Evolutionary conservation across 1,140 invertebrate species (phyloP).

Genomic region (Aphaenogaster ashmeadi): DNA sequence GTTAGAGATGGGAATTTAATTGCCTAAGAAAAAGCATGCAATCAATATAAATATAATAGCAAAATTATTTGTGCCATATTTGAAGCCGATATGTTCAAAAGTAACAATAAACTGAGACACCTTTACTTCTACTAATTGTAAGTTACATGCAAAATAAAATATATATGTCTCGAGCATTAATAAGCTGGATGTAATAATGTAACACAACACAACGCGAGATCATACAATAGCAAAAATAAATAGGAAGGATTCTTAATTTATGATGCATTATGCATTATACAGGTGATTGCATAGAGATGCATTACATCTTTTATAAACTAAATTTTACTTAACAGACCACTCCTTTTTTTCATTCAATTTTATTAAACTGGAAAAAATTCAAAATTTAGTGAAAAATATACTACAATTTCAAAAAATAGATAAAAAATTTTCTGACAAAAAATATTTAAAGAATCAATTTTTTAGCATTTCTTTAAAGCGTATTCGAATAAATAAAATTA

Average conservation of each 20-base stretch:
- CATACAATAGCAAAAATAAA: constrained; percentile 9
- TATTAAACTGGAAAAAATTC: constrained; percentile 11
- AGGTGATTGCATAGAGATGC: background rate
- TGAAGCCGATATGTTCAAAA: background rate
- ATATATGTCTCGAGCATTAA: background rate
- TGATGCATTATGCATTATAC: background rate
- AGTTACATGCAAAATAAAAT: constrained; percentile 29
- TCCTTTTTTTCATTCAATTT: constrained; percentile 6
- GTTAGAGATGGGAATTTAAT: constrained; percentile 81
- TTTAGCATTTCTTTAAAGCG: background rate
- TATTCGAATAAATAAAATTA: background rate
- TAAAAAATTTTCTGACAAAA: background rate
- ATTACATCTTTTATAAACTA: constrained; percentile 8
- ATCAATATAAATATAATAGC: constrained; percentile 72
- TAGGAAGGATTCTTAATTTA: background rate
- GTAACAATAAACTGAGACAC: constrained; percentile 1
- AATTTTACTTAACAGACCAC: background rate
- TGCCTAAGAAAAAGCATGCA: constrained; percentile 83
- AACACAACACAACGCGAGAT: background rate
- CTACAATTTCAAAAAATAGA: background rate
- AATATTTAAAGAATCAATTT: background rate
- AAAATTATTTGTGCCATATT: constrained; percentile 17
- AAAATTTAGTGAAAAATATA: constrained; percentile 17
- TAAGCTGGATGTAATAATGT: constrained; percentile 5
- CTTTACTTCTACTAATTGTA: background rate